Percentiles rank a stretch among this genome's conserved stretches.
phyloP scores from a whole-genome alignment of 2,797 vertebrate genomes.

The Sebastiscus albofasciatus region DNA sequence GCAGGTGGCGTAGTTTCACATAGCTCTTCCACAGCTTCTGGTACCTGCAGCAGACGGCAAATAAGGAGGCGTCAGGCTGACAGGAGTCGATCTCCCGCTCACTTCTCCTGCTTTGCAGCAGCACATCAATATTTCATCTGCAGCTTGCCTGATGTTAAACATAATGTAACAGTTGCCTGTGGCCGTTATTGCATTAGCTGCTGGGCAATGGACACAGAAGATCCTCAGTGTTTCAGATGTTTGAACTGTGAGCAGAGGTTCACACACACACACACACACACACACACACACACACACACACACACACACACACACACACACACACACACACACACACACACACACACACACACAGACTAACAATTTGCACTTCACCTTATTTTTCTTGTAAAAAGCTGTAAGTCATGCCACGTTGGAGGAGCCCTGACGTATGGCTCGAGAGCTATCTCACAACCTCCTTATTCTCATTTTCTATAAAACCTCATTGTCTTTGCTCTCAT shows the following conservation, averaged over 20 bases:
- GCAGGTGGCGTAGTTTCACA: constrained; percentile 96
- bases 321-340: neutral
- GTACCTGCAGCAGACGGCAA: constrained; percentile 83
- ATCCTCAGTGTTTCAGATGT: constrained; percentile 22
- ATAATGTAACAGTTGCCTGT: constrained; percentile 62
- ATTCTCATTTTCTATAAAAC: constrained; percentile 44
- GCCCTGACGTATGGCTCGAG: neutral
- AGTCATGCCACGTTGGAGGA: neutral
- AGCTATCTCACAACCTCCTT: constrained; percentile 14
- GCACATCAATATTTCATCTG: constrained; percentile 67
- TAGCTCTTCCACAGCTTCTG: constrained; percentile 99
- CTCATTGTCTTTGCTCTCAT: constrained; percentile 68
- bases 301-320: neutral
- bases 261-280: neutral
- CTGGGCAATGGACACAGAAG: constrained; percentile 21
- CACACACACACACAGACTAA: neutral
- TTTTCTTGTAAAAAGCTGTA: constrained; percentile 4
- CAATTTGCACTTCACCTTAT: neutral
- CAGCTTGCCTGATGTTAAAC: constrained; percentile 49
- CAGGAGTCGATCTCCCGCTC: constrained; percentile 2
- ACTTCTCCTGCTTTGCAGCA: constrained; percentile 8
- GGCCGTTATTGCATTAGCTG: constrained; percentile 54
- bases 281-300: neutral
- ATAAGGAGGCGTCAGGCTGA: constrained; percentile 28
- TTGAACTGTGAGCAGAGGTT: constrained; percentile 27